phyloP scores from a whole-genome alignment of 2,113 vertebrate genomes.

The Etia nguti region DNA sequence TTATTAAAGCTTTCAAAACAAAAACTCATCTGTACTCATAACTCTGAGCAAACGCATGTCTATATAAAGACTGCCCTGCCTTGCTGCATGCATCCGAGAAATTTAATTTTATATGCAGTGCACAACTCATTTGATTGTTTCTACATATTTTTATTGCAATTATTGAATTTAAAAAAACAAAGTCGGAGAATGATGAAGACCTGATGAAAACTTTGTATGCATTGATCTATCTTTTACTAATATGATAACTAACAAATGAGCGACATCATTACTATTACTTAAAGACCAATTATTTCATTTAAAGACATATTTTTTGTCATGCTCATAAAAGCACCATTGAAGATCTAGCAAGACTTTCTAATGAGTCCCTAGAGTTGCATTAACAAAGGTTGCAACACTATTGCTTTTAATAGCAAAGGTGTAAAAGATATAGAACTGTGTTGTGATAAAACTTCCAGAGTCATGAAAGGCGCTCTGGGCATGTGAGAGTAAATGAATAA shows the following conservation, averaged over 20 bases:
- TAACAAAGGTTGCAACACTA: background rate
- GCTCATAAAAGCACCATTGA: background rate
- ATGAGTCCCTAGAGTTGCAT: background rate
- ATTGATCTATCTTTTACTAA: background rate
- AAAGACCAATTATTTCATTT: background rate
- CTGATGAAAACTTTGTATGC: background rate
- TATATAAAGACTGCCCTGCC: background rate
- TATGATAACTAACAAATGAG: background rate
- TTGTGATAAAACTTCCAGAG: background rate
- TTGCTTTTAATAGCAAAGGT: background rate
- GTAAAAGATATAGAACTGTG: background rate
- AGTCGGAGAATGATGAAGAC: rapidly evolving
- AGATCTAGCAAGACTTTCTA: background rate
- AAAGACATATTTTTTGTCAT: rapidly evolving
- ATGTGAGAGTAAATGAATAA: background rate
- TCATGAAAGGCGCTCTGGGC: background rate
- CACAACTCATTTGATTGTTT: background rate
- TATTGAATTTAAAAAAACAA: background rate
- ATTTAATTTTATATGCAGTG: background rate
- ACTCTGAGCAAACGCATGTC: background rate
- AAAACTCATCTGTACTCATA: background rate
- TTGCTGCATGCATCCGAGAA: background rate
- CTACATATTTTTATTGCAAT: background rate
- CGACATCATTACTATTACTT: background rate
- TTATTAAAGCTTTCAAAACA: background rate